Base-by-base conservation (phyloP, 2,888 invertebrate genomes). In the Portevinia maculata region DNA sequence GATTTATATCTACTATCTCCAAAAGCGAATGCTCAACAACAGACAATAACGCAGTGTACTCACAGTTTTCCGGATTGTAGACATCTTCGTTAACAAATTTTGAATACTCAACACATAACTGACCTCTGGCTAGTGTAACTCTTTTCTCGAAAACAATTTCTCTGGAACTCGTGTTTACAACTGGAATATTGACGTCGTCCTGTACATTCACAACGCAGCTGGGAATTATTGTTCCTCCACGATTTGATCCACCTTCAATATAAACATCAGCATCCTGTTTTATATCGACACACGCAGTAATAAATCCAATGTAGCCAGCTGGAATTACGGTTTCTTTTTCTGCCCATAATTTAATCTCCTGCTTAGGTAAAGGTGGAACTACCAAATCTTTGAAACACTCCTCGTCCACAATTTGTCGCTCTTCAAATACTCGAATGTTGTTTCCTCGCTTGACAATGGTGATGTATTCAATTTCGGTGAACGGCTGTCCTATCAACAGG, bases 401-500 rank as follows among this genome's bases (percentile, higher is more conserved):
- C 59, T 50, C 62, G 64, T 70, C 64, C 24, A 39, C 28, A 41
- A 83, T 71, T 9, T 71, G 41, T 28, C 39, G 34, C 39, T 76
- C 53, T 9, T 83, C 65, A 50, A 76, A 83, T 32, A 83, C 57
- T 41, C 71, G 39, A 13, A 83, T 28, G 24, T 50, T 62, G 34
- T 83, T 83, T 8, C 73, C 67, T 15, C 62, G 50, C 7, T 76
- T 71, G 34, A 83, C 55, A 60, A 76, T 67, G 0, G 78, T 71
- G 9, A 78, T 78, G 32, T 84, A 69, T 15, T 73, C 70, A 21
- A 53, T 53, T 60, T 76, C 83, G 28, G 73, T 83, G 24, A 79
- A 74, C 3, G 79, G 73, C 19, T 81, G 74, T 9, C 73, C 60
- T 48, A 79, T 50, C 15, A 79, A 50, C 21, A 81, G 52, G 7